A percentile compares a stretch with the other conserved stretches of the same genome.
These are phyloP conservation scores for Naso thynnoides DNA, from an alignment of 2,797 vertebrate species.

Conservation along the genomic window DNA sequence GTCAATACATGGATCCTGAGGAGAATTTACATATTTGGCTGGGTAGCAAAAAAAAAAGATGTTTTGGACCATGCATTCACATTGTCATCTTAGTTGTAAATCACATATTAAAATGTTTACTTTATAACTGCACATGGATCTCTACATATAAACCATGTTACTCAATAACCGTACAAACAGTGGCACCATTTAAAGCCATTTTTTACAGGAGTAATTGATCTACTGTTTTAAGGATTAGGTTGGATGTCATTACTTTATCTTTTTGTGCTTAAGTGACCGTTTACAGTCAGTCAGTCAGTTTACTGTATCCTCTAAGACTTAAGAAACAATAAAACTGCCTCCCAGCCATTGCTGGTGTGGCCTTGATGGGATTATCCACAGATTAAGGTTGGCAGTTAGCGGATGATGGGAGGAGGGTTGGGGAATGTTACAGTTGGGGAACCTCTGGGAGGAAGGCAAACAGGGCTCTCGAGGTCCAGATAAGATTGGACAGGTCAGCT, in stretches of 20 bases:
- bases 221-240: not conserved
- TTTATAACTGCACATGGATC: conserved; percentile 15
- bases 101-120: conserved; percentile 3
- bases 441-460: conserved; percentile 52
- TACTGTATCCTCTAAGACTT: conserved; percentile 23
- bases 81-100: conserved; percentile 21
- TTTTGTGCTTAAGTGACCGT: not conserved
- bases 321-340: conserved; percentile 40
- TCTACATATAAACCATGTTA: conserved; percentile 10
- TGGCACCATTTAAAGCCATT: not conserved
- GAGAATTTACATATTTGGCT: conserved; percentile 27
- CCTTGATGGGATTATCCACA: conserved; percentile 65
- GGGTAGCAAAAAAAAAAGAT: conserved; percentile 2
- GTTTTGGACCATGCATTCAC: not conserved
- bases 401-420: conserved; percentile 15
- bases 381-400: conserved; percentile 58
- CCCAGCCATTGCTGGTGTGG: conserved; percentile 58
- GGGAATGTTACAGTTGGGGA: conserved; percentile 16
- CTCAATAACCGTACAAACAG: not conserved
- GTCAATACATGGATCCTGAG: conserved; percentile 35
- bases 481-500: conserved; percentile 70
- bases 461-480: conserved; percentile 55
- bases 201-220: not conserved
- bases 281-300: conserved; percentile 6
- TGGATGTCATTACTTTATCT: conserved; percentile 8